phyloP scores from a whole-genome alignment of 1,140 invertebrate species.

The Hyposmocoma kahamanoa region DNA sequence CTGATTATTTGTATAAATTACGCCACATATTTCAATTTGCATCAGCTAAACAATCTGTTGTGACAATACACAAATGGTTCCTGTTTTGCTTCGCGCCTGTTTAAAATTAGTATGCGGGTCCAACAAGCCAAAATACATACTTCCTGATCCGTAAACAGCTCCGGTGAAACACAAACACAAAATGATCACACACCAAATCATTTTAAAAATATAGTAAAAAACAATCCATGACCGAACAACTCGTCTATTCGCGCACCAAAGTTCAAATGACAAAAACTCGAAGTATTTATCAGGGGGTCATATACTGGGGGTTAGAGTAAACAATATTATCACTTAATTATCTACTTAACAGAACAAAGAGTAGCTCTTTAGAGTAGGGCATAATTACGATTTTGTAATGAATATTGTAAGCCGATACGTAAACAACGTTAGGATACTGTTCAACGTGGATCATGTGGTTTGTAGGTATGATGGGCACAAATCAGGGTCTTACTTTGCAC shows the following conservation, averaged over 20 bases:
- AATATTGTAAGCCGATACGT: constrained; percentile 23
- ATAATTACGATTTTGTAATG: constrained; percentile 27
- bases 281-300: constrained; percentile 41
- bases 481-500: no score
- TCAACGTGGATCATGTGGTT: no score
- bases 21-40: no score
- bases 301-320: constrained; percentile 48
- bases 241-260: constrained; percentile 23
- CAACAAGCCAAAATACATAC: constrained; percentile 29
- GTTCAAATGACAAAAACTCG: constrained; percentile 48
- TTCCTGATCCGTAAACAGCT: constrained; percentile 42
- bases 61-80: no score
- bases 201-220: constrained; percentile 34
- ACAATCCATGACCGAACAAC: constrained; percentile 28
- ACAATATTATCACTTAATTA: constrained; percentile 55
- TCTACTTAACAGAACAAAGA: constrained; percentile 25
- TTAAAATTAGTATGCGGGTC: no score
- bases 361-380: constrained; percentile 16
- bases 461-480: no score
- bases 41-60: no score
- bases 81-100: no score
- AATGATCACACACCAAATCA: constrained; percentile 55
- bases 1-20: no score
- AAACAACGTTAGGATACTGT: constrained; percentile 1
- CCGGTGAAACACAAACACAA: constrained; percentile 48